These are phyloP conservation scores for Trichoplusia ni DNA, from an alignment of 1,140 invertebrate species.

Conservation along the genomic window DNA sequence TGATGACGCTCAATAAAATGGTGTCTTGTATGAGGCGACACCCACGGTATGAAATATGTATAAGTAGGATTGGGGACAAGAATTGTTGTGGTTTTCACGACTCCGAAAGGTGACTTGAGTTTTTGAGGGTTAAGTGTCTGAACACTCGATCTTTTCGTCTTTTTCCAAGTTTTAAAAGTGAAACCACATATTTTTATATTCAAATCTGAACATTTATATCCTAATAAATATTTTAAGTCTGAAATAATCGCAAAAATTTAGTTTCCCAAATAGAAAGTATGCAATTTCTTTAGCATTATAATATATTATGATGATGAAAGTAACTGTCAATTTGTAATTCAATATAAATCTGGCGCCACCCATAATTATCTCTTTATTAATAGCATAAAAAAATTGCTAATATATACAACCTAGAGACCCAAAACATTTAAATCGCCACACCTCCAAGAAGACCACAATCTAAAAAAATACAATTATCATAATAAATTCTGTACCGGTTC, in stretches of 20 bases:
- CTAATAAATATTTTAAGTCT: too few relatives aligned
- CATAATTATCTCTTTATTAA: background rate
- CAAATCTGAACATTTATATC: too few relatives aligned
- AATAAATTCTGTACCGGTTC: conserved; percentile 13
- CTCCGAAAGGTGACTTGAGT: too few relatives aligned
- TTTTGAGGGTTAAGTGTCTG: too few relatives aligned
- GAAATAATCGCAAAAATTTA: too few relatives aligned
- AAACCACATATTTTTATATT: too few relatives aligned
- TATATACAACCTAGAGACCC: conserved; percentile 25
- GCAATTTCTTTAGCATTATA: too few relatives aligned
- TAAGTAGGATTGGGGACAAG: conserved; percentile 11
- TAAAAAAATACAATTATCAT: conserved; percentile 12
- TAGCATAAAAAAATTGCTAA: conserved; percentile 7
- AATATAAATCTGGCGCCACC: background rate
- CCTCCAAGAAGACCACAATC: background rate
- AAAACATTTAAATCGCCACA: conserved; percentile 9
- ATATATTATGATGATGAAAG: too few relatives aligned
- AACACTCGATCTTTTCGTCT: too few relatives aligned
- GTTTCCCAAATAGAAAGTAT: too few relatives aligned
- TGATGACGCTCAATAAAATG: conserved; percentile 45
- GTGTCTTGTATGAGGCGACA: background rate
- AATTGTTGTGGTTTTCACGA: too few relatives aligned
- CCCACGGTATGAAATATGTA: background rate
- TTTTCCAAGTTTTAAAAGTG: too few relatives aligned
- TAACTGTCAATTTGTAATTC: background rate